Evolutionary conservation across 1,140 invertebrate genomes (phyloP), one percentile per base, ranked within the genome.

Genomic region (Bombus balteatus): DNA sequence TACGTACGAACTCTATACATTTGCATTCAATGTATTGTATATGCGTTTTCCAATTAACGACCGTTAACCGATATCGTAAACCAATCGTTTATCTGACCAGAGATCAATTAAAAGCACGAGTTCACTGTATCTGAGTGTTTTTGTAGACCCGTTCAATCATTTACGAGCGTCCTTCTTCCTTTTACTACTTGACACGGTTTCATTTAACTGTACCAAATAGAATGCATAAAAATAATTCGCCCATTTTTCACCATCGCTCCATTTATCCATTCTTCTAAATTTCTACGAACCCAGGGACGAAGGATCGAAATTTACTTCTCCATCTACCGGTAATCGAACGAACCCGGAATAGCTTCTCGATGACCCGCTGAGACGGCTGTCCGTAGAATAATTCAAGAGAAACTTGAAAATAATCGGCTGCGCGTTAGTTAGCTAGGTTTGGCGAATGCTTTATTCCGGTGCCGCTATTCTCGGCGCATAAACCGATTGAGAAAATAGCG

Each of bases 401-500:
- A 37, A 68, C 62, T 79, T 9, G 75, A 43, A 79, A 66, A 66
- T 79, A 79, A 79, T 79, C 62, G 41, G 8, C 8, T 22, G 39
- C 8, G 8, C 6, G 37, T 57, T 77, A 37, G 41, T 34, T 66
- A 68, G 43, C 47, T 8, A 9, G 76, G 34, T 57, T 13, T 0
- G 59, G 15, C 12, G 28, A 65, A n/a, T 28, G 34, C 15, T 62
- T 75, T 75, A 59, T 41, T 25, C 28, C 1, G 9, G n/a, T 34
- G 34, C 15, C 9, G 18, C n/a, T 70, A 34, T 53, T 80, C 78
- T n/a, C 9, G 39, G 37, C 39, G 41, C 41, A 34, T 70, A 53
- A 80, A 80, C 68, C 66, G 62, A 70, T 53, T 53, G 78, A 41
- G 9, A 53, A 80, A 80, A 70, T 80, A 80, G 39, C 62, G 32